These are phyloP conservation scores for Sebastes iracundus DNA, from an alignment of 2,797 vertebrate species.

Conservation along the genomic window DNA sequence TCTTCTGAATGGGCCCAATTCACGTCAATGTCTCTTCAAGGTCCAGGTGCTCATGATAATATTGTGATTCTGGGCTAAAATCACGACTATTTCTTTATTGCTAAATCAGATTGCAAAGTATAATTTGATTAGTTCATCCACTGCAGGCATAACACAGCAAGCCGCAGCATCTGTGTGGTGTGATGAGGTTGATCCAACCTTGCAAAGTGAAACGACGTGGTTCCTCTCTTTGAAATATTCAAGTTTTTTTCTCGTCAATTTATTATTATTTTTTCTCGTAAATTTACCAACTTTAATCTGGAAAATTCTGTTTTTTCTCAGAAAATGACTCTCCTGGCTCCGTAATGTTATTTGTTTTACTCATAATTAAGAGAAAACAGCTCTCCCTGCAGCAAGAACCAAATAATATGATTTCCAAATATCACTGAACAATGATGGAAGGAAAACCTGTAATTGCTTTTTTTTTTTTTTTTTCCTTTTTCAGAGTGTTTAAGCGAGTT, in stretches of 20 bases:
- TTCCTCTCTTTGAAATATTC: not conserved
- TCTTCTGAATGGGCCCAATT: too few relatives aligned
- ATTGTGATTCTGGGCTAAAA: too few relatives aligned
- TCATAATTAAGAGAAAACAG: not conserved
- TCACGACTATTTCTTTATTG: too few relatives aligned
- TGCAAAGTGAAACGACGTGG: not conserved
- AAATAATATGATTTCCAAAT: not conserved
- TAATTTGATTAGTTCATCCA: too few relatives aligned
- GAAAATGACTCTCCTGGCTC: not conserved
- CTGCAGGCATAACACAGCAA: too few relatives aligned
- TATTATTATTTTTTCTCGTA: not conserved
- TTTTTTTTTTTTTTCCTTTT: not conserved
- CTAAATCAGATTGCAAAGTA: too few relatives aligned
- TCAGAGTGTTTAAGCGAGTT: conserved; percentile 88
- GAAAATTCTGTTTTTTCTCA: not conserved
- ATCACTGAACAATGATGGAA: not conserved
- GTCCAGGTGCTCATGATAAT: too few relatives aligned
- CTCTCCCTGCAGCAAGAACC: not conserved
- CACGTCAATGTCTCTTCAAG: too few relatives aligned
- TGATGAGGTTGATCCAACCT: not conserved
- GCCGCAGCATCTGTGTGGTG: too few relatives aligned
- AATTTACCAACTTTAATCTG: not conserved
- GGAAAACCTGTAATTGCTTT: not conserved
- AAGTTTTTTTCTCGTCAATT: not conserved
- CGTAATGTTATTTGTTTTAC: not conserved